Percentiles rank a stretch among this genome's conserved stretches.
These are phyloP conservation scores for Apamea monoglypha DNA, from an alignment of 2,888 invertebrate species.

Conservation along the genomic window DNA sequence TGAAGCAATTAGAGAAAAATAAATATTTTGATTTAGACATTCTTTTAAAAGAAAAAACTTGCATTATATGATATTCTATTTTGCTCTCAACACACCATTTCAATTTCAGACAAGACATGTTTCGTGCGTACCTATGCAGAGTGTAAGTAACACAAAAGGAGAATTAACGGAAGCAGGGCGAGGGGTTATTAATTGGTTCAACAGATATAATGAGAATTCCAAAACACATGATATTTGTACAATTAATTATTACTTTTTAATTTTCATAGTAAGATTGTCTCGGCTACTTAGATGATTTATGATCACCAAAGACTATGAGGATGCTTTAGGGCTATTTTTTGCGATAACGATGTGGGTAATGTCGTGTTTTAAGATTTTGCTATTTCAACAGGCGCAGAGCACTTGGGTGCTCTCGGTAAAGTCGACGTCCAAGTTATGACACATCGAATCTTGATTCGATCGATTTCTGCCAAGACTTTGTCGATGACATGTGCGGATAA, in stretches of 20 bases:
- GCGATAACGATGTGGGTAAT: neutral
- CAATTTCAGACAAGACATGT: neutral
- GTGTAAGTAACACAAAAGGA: too few species aligned
- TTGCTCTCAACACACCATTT: neutral
- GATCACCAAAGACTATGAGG: neutral
- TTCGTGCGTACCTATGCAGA: neutral
- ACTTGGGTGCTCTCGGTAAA: slow-evolving; percentile 1
- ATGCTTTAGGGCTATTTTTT: neutral
- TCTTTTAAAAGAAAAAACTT: neutral
- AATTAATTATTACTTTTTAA: neutral
- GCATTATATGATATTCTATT: neutral
- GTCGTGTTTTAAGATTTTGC: neutral
- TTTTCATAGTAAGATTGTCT: neutral
- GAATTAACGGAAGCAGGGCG: too few species aligned
- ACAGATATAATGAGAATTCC: too few species aligned
- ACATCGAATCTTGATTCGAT: neutral
- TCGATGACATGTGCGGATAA: slow-evolving; percentile 5
- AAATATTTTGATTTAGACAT: neutral
- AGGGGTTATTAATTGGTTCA: neutral
- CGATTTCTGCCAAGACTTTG: neutral
- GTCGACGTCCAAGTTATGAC: neutral
- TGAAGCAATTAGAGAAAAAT: neutral
- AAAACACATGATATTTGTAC: neutral
- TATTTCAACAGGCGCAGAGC: neutral
- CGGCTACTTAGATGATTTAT: neutral